Evolutionary conservation across 1,140 invertebrate species (phyloP), one percentile per base, ranked within the genome.

Genomic region (Drosophila nigrodunni): DNA sequence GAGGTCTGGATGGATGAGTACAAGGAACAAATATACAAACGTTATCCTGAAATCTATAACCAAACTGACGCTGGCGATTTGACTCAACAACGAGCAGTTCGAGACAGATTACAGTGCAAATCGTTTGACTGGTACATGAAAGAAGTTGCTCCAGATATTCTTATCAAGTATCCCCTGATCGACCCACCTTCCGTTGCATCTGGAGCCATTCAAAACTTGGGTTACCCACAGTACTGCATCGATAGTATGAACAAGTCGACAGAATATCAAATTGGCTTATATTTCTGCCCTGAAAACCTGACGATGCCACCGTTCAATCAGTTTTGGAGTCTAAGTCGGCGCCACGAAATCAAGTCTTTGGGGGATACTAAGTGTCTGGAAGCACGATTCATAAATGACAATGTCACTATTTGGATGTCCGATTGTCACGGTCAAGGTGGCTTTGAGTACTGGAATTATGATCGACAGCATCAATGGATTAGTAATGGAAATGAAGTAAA

Each of bases 1-100:
- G 96, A 97, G 86, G 96, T 97, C 1, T 98, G 97, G 97, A 97
- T 98, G 96, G 97, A 97, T 83, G 96, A 97, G 70, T 97, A 97
- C 77, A 95, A 95, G 13, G 93, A 97, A 50, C 95, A 95, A 77
- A 89, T 97, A 9, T 97, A 97, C 87, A 93, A 93, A 7, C 93
- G 95, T 4, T 90, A 94, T 43, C 95, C 96, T 0, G 94, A 95
- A 41, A 95, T 95, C 64, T 92, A 91, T 30, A 92, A 93, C 8
- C 91, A 92, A 1, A 91, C 96, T 8, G 93, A 96, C 91, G 93
- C 94, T 9, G 97, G 97, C 4, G 95, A 97, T 91, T 79, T 98
- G 1, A 94, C 93, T 0, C 93, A 94, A 37, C 96, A 97, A 89
- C 94, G 93, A 59, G 94, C 93, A 0, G 93, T 97, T 6, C 87